These are phyloP conservation scores for Beris chalybata DNA, from an alignment of 2,888 invertebrate genomes.

Conservation along the genomic window DNA sequence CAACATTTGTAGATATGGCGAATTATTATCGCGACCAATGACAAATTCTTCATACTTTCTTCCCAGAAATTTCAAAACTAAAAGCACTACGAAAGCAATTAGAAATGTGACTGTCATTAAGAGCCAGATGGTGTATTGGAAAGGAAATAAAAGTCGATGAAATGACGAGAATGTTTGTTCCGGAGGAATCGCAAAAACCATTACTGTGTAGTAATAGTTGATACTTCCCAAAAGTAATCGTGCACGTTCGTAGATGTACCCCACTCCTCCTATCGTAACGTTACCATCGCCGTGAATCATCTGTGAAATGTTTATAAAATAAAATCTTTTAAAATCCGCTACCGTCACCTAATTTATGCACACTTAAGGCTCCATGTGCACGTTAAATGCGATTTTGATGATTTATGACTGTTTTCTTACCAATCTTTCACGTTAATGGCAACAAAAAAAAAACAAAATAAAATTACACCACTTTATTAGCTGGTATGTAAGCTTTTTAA, in stretches of 20 bases:
- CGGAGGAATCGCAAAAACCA: conserved; percentile 33
- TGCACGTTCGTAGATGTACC: conserved; percentile 18
- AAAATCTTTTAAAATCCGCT: too few relatives aligned
- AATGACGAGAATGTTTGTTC: conserved; percentile 27
- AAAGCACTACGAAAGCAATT: conserved; percentile 10
- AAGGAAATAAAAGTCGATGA: conserved; percentile 33
- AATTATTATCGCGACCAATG: conserved; percentile 25
- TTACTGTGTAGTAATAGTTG: conserved; percentile 22
- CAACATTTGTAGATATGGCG: conserved; percentile 33
- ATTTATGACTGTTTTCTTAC: too few relatives aligned
- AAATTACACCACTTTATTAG: too few relatives aligned
- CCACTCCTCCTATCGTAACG: conserved; percentile 30
- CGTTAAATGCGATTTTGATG: too few relatives aligned
- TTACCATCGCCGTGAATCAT: conserved; percentile 32
- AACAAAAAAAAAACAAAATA: too few relatives aligned
- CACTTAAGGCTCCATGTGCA: too few relatives aligned
- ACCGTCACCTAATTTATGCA: too few relatives aligned
- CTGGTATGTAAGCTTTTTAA: too few relatives aligned
- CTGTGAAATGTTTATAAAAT: conserved; percentile 7
- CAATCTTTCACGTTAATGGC: too few relatives aligned
- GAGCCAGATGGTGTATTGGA: conserved; percentile 30
- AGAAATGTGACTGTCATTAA: conserved; percentile 9
- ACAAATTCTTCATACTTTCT: conserved; percentile 27
- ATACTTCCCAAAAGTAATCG: conserved; percentile 11
- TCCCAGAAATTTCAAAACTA: conserved; percentile 17